Evolutionary conservation across 30 jellyfish, hydroid and myxozoan genomes (phyloP).

Genomic region (Turritopsis dohrnii): DNA sequence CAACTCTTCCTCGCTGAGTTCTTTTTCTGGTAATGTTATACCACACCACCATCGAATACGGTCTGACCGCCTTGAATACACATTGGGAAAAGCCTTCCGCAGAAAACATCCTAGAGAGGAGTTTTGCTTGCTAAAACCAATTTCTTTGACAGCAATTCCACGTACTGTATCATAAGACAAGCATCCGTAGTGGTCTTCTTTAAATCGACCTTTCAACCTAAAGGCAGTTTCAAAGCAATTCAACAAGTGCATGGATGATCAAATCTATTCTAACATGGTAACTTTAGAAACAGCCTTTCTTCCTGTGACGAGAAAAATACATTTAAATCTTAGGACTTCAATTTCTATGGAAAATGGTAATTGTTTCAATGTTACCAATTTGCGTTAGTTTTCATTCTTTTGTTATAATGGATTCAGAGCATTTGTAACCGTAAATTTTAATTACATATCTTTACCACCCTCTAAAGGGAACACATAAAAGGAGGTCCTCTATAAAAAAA

Average conservation of each 20-base stretch:
- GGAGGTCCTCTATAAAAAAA: neutral
- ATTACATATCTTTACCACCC: too few relatives aligned
- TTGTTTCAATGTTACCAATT: too few relatives aligned
- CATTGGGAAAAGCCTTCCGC: conserved; percentile 60
- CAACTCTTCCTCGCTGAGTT: neutral
- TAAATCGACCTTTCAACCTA: conserved; percentile 14
- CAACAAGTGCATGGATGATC: too few relatives aligned
- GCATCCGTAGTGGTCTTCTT: conserved; percentile 8
- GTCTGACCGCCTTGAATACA: conserved; percentile 69
- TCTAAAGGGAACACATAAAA: neutral
- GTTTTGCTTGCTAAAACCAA: conserved; percentile 48
- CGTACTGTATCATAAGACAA: neutral
- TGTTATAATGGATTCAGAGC: too few relatives aligned
- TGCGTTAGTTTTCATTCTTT: too few relatives aligned
- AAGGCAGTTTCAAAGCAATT: too few relatives aligned
- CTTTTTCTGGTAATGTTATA: conserved; percentile 38
- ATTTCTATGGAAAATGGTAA: too few relatives aligned
- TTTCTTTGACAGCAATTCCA: conserved; percentile 15
- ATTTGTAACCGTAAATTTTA: too few relatives aligned
- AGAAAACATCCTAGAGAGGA: conserved; percentile 48
- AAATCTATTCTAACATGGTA: too few relatives aligned
- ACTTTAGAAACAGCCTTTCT: too few relatives aligned
- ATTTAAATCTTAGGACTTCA: too few relatives aligned
- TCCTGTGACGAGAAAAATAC: too few relatives aligned
- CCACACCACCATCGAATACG: conserved; percentile 88